phyloP scores from a whole-genome alignment of 2,888 invertebrate genomes.

The Congeria kusceri region DNA sequence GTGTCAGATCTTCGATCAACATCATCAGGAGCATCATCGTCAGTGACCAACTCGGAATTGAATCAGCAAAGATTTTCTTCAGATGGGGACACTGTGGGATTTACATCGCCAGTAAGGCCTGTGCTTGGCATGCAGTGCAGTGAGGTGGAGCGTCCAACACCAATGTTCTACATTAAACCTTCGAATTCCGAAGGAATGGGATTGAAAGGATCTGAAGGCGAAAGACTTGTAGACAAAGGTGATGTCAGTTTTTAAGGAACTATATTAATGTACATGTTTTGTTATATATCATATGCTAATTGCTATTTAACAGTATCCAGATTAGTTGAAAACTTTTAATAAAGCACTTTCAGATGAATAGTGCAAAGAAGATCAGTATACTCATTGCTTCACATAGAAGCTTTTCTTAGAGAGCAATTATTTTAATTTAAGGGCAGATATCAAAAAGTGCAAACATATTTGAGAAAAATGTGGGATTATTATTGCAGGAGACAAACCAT shows the following conservation, averaged over 20 bases:
- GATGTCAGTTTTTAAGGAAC: neutral
- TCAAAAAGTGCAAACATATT: no score
- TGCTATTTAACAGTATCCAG: no score
- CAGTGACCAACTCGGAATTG: neutral
- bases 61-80: neutral
- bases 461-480: no score
- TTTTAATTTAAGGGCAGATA: no score
- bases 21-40: neutral
- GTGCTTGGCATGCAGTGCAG: conserved; percentile 72
- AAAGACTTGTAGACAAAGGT: conserved; percentile 82
- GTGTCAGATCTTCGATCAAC: conserved; percentile 20
- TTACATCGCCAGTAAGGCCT: conserved; percentile 53
- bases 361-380: no score
- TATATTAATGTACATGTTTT: no score
- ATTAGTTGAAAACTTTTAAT: no score
- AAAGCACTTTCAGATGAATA: no score
- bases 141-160: conserved; percentile 72
- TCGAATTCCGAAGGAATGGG: conserved; percentile 81
- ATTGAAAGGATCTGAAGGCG: conserved; percentile 73
- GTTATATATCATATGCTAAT: no score
- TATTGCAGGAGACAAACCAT: conserved; percentile 81
- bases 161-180: conserved; percentile 83
- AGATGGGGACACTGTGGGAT: conserved; percentile 32
- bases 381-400: no score
- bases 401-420: no score